These are phyloP conservation scores for Lindbergichthys nudifrons DNA, from an alignment of 2,797 vertebrate genomes.

Conservation along the genomic window DNA sequence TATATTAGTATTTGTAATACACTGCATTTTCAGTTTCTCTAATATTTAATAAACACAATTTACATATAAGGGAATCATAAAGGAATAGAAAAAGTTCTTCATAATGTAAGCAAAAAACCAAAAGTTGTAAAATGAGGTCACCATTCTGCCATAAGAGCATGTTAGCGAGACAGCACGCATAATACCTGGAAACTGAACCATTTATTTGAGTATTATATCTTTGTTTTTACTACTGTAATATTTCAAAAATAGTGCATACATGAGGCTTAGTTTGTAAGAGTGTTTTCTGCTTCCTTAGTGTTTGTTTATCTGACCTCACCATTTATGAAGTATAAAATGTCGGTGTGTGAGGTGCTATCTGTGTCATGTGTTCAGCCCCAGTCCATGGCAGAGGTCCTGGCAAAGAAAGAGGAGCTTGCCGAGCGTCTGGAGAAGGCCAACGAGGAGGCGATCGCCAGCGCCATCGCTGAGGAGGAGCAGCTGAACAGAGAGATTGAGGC, in stretches of 20 bases:
- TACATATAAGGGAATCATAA: not conserved
- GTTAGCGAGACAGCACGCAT: not conserved
- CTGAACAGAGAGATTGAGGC: slow-evolving; percentile 96
- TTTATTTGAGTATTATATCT: not conserved
- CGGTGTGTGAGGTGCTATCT: slow-evolving; percentile 44
- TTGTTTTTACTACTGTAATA: not conserved
- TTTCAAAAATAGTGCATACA: not conserved
- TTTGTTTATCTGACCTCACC: slow-evolving; percentile 23
- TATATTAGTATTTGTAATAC: not conserved
- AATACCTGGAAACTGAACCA: not conserved
- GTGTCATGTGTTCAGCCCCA: slow-evolving; percentile 83
- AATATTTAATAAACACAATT: not conserved
- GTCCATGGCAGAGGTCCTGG: slow-evolving; percentile 98
- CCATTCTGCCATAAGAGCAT: not conserved
- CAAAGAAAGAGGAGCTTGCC: slow-evolving; percentile 97
- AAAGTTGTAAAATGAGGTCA: not conserved
- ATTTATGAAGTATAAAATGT: slow-evolving; percentile 25
- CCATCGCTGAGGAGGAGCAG: slow-evolving; percentile 98
- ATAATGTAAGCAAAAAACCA: not conserved
- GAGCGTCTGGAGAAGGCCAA: slow-evolving; percentile 97
- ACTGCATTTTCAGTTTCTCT: not conserved
- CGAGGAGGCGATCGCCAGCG: slow-evolving; percentile 98
- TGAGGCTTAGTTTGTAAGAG: not conserved
- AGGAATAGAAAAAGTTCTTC: not conserved
- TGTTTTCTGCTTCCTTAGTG: slow-evolving; percentile 7